Evolutionary conservation across 1,140 invertebrate species (phyloP), one percentile per base, ranked within the genome.

Genomic region (Bicyclus anynana): DNA sequence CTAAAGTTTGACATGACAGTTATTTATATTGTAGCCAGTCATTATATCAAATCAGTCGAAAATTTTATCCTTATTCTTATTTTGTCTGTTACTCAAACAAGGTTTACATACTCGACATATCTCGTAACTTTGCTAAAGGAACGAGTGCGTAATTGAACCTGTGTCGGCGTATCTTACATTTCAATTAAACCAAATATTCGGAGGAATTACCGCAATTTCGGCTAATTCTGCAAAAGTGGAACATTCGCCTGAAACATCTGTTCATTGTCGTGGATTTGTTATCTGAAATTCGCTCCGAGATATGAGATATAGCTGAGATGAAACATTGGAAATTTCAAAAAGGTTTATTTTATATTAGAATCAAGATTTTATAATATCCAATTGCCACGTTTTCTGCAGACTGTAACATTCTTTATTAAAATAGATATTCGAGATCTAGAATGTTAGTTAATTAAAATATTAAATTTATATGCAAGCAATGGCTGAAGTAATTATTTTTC

Each of bases 211-310:
- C 20, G 42, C n/a, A 33, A 48, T 38, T 55, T 37, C 12, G 44
- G 27, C 9, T 37, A 47, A 55, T 54, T 47, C 18, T 42, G 18
- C 40, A 14, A 54, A 47, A 47, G 26, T 55, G 7, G 52, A 29
- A 55, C 42, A 55, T 37, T 47, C n/a, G 6, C 13, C 53, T 29
- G 42, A 26, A 47, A 55, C 53, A 55, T 55, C 53, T 55, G 53
- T 13, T 47, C 18, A 16, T 7, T 47, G 44, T 48, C 53, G 26
- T 35, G 12, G 27, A 20, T 20, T 33, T 26, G 26, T 50, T 33
- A 35, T 50, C 13, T 27, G 18, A 40, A 40, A 35, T 52, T 38
- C 7, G 40, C 18, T 16, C 38, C 14, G 21, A 42, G 38, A 21
- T 10, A 33, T 13, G 21, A 42, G 38, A 21, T 10, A 33, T 13